Evolutionary conservation across 2,888 invertebrate species (phyloP).

Genomic region (Apodemia arnacis): DNA sequence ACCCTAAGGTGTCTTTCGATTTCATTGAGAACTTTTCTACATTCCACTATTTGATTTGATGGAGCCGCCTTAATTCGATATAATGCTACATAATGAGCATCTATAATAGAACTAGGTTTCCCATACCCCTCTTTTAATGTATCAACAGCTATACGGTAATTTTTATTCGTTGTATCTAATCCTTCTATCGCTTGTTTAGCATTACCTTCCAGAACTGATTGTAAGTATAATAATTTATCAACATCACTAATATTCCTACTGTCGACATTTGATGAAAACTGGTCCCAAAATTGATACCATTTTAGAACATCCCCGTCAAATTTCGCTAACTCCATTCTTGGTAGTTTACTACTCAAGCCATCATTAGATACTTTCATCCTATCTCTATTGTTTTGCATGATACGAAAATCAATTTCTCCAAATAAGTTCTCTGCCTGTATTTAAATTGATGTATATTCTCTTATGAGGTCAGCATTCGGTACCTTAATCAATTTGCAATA

Average conservation of each 20-base stretch:
- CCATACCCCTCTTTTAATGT: conserved; percentile 66
- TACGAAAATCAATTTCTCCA: neutral
- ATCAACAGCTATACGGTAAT: conserved; percentile 64
- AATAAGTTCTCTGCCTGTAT: neutral
- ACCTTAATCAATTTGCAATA: neutral
- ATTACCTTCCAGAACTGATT: conserved; percentile 63
- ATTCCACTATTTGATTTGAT: conserved; percentile 33
- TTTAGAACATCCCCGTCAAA: conserved; percentile 76
- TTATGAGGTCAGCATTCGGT: neutral
- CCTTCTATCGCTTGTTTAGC: conserved; percentile 68
- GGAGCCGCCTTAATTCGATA: conserved; percentile 48
- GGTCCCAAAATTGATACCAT: conserved; percentile 81
- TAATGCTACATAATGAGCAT: conserved; percentile 74
- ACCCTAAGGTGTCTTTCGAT: conserved; percentile 79
- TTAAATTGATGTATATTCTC: neutral
- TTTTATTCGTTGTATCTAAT: conserved; percentile 69
- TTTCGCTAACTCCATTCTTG: conserved; percentile 57
- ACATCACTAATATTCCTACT: conserved; percentile 65
- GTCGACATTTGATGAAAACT: conserved; percentile 74
- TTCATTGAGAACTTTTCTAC: conserved; percentile 57
- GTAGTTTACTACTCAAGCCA: conserved; percentile 39
- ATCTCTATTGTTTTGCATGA: neutral
- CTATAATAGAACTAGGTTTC: conserved; percentile 46
- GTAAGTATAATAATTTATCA: conserved; percentile 78
- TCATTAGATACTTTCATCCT: neutral